phyloP scores from a whole-genome alignment of 2,888 invertebrate genomes.

The Myopa tessellatipennis region DNA sequence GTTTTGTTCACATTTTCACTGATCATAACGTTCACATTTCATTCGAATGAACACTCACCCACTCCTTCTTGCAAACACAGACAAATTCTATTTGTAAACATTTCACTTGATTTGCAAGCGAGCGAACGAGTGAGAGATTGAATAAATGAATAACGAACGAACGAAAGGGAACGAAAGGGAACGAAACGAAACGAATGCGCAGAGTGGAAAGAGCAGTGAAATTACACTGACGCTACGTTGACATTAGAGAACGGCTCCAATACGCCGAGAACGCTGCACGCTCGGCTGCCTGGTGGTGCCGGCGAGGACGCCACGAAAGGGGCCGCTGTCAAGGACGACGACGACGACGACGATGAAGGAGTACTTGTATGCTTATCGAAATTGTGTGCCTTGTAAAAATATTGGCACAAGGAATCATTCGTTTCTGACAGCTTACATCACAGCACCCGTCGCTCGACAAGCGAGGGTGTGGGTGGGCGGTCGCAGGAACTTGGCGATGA shows the following conservation, averaged over 20 bases:
- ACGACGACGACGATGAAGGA: constrained; percentile 36
- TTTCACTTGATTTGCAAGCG: constrained; percentile 66
- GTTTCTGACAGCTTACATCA: constrained; percentile 59
- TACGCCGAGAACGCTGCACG: neutral
- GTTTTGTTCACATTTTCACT: constrained; percentile 67
- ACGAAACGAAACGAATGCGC: constrained; percentile 30
- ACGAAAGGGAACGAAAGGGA: constrained; percentile 14
- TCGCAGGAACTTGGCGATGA: constrained; percentile 9
- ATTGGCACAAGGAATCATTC: constrained; percentile 68
- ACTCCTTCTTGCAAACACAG: constrained; percentile 66
- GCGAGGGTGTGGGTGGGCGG: neutral
- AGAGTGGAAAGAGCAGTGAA: neutral
- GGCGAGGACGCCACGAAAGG: constrained; percentile 26
- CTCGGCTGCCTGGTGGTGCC: neutral
- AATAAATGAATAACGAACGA: neutral
- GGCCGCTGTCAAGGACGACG: constrained; percentile 40
- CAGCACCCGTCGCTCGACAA: constrained; percentile 14
- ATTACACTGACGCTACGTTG: constrained; percentile 30
- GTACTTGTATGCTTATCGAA: constrained; percentile 60
- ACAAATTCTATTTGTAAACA: constrained; percentile 68
- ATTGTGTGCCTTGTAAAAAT: constrained; percentile 67
- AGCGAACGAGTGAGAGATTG: constrained; percentile 45
- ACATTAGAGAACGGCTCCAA: constrained; percentile 35
- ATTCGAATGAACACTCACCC: constrained; percentile 55
- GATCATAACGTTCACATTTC: constrained; percentile 64